Evolutionary conservation across 2,888 invertebrate genomes (phyloP).

Genomic region (Microctonus brassicae): DNA sequence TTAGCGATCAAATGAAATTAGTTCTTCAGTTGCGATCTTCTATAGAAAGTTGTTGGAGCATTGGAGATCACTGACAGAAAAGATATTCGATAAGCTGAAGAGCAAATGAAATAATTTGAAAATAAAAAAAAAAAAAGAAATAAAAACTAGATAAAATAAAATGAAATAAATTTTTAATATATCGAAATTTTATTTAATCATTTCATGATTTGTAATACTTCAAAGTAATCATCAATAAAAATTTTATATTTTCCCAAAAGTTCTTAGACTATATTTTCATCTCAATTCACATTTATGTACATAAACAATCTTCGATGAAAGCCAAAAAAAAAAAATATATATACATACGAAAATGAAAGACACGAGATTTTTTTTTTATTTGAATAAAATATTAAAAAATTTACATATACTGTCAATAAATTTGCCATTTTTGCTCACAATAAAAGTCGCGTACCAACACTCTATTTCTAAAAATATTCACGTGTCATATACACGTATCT

Average conservation of each 20-base stretch:
- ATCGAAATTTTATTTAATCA: too few species aligned
- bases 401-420: slow-evolving; percentile 52
- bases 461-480: slow-evolving; percentile 49
- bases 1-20: slow-evolving; percentile 41
- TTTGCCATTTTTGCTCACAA: slow-evolving; percentile 50
- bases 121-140: not conserved
- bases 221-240: too few species aligned
- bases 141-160: not conserved
- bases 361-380: not conserved
- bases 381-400: slow-evolving; percentile 35
- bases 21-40: slow-evolving; percentile 38
- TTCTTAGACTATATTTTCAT: too few species aligned
- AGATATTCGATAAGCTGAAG: not conserved
- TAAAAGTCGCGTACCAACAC: slow-evolving; percentile 39
- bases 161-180: too few species aligned
- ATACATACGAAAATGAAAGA: not conserved
- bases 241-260: too few species aligned
- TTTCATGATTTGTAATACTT: too few species aligned
- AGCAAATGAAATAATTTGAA: not conserved
- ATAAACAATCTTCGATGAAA: too few species aligned
- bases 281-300: too few species aligned
- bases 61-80: slow-evolving; percentile 3
- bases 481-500: slow-evolving; percentile 11
- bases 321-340: slow-evolving; percentile 1
- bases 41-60: not conserved